These are phyloP conservation scores for Holcopasites calliopsidis DNA, from an alignment of 1,140 invertebrate genomes.

Conservation along the genomic window DNA sequence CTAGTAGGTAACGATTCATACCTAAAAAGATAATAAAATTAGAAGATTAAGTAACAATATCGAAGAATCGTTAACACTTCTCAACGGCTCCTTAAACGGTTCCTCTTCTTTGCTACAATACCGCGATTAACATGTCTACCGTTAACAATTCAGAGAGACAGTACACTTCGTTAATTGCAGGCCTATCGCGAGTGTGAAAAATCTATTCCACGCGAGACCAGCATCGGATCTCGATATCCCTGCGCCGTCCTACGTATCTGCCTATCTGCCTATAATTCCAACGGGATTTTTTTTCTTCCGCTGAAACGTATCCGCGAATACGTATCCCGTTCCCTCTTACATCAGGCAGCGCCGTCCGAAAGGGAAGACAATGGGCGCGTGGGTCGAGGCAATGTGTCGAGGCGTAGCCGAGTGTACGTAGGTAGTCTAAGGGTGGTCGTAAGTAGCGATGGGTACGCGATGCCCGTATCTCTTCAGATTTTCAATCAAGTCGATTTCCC, in stretches of 20 bases:
- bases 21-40: too few species aligned
- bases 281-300: constrained; percentile 38
- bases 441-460: constrained; percentile 28
- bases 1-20: too few species aligned
- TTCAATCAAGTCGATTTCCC: constrained; percentile 11
- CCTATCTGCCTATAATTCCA: constrained; percentile 62
- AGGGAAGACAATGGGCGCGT: constrained; percentile 70
- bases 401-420: constrained; percentile 61
- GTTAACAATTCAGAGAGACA: neutral
- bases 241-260: constrained; percentile 57
- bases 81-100: neutral
- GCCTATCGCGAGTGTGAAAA: neutral
- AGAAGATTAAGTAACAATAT: neutral
- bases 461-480: neutral
- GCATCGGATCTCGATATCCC: constrained; percentile 37
- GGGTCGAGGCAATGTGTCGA: constrained; percentile 65
- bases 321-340: constrained; percentile 51
- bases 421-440: constrained; percentile 53
- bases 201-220: neutral
- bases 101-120: too few species aligned
- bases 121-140: neutral
- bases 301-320: constrained; percentile 58
- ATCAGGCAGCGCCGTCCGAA: constrained; percentile 59
- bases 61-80: neutral
- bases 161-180: constrained; percentile 5